A percentile compares a stretch with the other conserved stretches of the same genome.
phyloP scores from a whole-genome alignment of 2,797 vertebrate species.

The Leontopithecus rosalia region DNA sequence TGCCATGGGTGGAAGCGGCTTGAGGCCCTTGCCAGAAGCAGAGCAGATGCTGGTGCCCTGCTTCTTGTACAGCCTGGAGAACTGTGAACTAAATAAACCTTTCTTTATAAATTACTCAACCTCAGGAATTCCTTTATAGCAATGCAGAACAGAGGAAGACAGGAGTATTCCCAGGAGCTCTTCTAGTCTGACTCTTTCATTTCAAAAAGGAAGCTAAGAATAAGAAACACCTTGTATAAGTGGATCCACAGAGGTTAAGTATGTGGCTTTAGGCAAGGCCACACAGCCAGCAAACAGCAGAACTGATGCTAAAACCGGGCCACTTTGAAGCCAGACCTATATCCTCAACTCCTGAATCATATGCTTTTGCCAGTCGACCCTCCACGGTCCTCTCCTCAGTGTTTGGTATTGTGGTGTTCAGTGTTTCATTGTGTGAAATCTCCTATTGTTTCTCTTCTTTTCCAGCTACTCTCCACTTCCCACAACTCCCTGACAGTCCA shows the following conservation, averaged over 20 bases:
- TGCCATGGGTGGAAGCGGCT: neutral
- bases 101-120: neutral
- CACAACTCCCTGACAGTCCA: too few relatives aligned
- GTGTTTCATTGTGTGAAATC: neutral
- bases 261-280: neutral
- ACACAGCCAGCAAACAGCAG: neutral
- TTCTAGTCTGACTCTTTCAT: neutral
- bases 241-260: neutral
- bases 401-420: accelerated
- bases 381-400: neutral
- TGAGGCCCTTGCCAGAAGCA: neutral
- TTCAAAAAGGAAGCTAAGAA: neutral
- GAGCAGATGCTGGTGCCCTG: neutral
- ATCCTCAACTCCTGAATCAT: accelerated
- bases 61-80: neutral
- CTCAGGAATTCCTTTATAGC: neutral
- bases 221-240: neutral
- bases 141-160: neutral
- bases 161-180: neutral
- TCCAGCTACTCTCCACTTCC: neutral
- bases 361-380: neutral
- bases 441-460: neutral
- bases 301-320: neutral
- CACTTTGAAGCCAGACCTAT: neutral
- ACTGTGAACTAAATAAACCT: neutral